Evolutionary conservation across 2,797 vertebrate species (phyloP).

Genomic region (Argya squamiceps): DNA sequence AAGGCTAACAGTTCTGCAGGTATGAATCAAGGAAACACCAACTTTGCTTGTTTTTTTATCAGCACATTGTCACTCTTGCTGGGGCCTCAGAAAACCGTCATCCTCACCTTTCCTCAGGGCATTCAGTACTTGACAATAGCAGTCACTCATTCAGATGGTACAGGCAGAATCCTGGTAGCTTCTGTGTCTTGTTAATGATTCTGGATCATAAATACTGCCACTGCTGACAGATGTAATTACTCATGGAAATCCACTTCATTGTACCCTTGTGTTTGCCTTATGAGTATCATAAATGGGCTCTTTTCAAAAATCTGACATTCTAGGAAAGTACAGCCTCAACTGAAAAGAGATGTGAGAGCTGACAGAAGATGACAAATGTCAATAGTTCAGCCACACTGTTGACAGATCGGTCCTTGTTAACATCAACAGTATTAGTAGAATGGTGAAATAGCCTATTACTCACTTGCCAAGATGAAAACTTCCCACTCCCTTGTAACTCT

Average conservation of each 20-base stretch:
- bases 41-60: not conserved
- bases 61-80: not conserved
- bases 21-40: not conserved
- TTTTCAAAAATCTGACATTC: slow-evolving; percentile 37
- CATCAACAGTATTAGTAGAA: slow-evolving; percentile 1
- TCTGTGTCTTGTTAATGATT: slow-evolving; percentile 19
- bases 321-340: not conserved
- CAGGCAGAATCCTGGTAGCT: not conserved
- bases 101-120: not conserved
- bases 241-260: slow-evolving; percentile 47
- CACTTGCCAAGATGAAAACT: not conserved
- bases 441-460: not conserved
- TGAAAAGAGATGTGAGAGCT: slow-evolving; percentile 3
- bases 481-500: not conserved
- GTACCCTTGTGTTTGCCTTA: slow-evolving; percentile 2
- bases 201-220: slow-evolving; percentile 11
- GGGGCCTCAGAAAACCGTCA: not conserved
- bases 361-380: slow-evolving; percentile 48
- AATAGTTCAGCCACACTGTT: slow-evolving; percentile 11
- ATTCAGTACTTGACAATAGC: not conserved
- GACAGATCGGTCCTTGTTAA: slow-evolving; percentile 22
- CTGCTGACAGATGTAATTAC: slow-evolving; percentile 53
- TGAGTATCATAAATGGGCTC: slow-evolving; percentile 41
- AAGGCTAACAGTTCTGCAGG: not conserved
- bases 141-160: slow-evolving; percentile 16